Evolutionary conservation across 2,888 invertebrate genomes (phyloP), one percentile per base, ranked within the genome.

Genomic region (Carterocephalus palaemon): DNA sequence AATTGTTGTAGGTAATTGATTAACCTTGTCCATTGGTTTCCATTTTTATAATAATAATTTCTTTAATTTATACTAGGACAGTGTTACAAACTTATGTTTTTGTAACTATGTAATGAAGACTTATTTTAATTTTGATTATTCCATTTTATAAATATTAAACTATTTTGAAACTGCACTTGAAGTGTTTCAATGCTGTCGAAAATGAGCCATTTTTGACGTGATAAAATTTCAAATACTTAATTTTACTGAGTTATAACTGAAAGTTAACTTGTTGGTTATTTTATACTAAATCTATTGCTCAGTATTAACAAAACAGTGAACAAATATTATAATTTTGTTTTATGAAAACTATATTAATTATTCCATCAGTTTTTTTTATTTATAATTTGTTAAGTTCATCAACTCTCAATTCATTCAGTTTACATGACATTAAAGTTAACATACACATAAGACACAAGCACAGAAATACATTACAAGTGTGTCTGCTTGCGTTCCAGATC

Each of bases 401-500:
- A n/a, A n/a, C n/a, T n/a, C n/a, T n/a, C n/a, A n/a, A n/a, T n/a
- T n/a, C n/a, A n/a, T n/a, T n/a, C n/a, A n/a, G n/a, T n/a, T n/a
- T n/a, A n/a, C n/a, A n/a, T n/a, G n/a, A n/a, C n/a, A n/a, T n/a
- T n/a, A n/a, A 9, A 26, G 17, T 8, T 1, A 8, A 2, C 2
- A 12, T 5, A 9, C 8, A 6, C 31, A 16, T 8, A 26, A 37
- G 26, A 17, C 20, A n/a, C n/a, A n/a, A n/a, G n/a, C 4, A 29
- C 22, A 8, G 4, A 19, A 9, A 26, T 37, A 8, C 6, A 20
- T 39, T 9, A 39, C 31, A 32, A 22, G 29, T 23, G 13, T 23
- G 15, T 32, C 24, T 56, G 49, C 56, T 54, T 54, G 52, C 54
- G 49, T 75, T 75, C 41, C 81, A 83, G 85, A 84, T 59, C 76